Evolutionary conservation across 2,888 invertebrate genomes (phyloP).

Genomic region (Caenorhabditis angaria): DNA sequence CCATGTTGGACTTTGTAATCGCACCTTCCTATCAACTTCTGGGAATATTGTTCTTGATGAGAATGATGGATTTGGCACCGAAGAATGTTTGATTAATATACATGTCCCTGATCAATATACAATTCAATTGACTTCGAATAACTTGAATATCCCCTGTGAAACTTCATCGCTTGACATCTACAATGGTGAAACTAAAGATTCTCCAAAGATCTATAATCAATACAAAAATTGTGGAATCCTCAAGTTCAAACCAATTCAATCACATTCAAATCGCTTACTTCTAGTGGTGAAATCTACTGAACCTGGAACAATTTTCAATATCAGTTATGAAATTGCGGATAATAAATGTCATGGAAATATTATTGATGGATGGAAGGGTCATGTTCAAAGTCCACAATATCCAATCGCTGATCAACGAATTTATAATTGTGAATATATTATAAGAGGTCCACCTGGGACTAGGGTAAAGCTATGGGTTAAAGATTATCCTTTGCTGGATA

Average conservation of each 20-base stretch:
- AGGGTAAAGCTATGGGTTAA: slow-evolving; percentile 56
- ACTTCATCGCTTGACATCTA: background rate
- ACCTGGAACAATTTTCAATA: slow-evolving; percentile 38
- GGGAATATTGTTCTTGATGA: slow-evolving; percentile 59
- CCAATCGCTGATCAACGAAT: slow-evolving; percentile 72
- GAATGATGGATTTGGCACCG: slow-evolving; percentile 14
- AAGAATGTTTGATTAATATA: slow-evolving; percentile 63
- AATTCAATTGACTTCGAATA: background rate
- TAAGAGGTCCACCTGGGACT: slow-evolving; percentile 71
- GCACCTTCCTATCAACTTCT: slow-evolving; percentile 54
- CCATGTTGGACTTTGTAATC: slow-evolving; percentile 56
- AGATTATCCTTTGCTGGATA: slow-evolving; percentile 48
- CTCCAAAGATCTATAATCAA: no score
- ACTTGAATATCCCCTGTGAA: background rate
- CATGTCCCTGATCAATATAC: slow-evolving; percentile 53
- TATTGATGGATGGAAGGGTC: slow-evolving; percentile 72
- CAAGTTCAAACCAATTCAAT: background rate
- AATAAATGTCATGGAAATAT: slow-evolving; percentile 73
- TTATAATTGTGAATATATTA: slow-evolving; percentile 73
- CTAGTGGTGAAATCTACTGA: background rate
- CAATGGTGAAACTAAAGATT: background rate
- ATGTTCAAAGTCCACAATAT: slow-evolving; percentile 74
- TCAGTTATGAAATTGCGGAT: slow-evolving; percentile 63
- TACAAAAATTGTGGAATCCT: background rate
- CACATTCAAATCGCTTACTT: background rate